These are phyloP conservation scores for Melipona beecheii DNA, from an alignment of 2,888 invertebrate species.

Conservation along the genomic window DNA sequence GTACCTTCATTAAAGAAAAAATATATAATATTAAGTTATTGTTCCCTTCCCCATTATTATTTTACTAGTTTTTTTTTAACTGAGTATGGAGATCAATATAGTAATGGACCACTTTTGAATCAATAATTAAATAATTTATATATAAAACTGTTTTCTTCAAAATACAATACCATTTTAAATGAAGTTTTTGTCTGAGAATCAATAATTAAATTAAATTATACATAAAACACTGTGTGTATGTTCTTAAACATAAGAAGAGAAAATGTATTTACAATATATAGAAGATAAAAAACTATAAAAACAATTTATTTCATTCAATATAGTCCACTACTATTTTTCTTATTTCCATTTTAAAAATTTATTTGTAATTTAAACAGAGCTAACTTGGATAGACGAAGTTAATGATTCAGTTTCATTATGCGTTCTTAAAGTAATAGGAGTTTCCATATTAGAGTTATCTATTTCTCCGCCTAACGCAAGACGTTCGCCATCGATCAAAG, in stretches of 20 bases:
- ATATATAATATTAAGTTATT: slow-evolving; percentile 56
- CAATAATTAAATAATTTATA: too few species aligned
- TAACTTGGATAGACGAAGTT: slow-evolving; percentile 87
- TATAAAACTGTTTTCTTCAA: not conserved
- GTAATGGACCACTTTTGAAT: slow-evolving; percentile 56
- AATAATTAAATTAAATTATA: slow-evolving; percentile 18
- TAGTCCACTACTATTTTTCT: slow-evolving; percentile 56
- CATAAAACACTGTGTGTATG: slow-evolving; percentile 4
- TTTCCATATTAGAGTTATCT: slow-evolving; percentile 84
- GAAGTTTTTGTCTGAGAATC: not conserved
- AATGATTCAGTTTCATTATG: slow-evolving; percentile 85
- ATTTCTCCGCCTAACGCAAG: slow-evolving; percentile 68
- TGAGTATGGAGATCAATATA: slow-evolving; percentile 62
- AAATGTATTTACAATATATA: slow-evolving; percentile 32
- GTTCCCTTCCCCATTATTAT: slow-evolving; percentile 66
- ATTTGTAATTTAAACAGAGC: slow-evolving; percentile 85
- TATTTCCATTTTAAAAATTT: slow-evolving; percentile 31
- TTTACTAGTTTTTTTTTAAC: slow-evolving; percentile 25
- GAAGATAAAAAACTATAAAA: slow-evolving; percentile 16
- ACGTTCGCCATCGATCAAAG: slow-evolving; percentile 82
- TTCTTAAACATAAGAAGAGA: slow-evolving; percentile 34
- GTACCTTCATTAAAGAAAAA: slow-evolving; percentile 4
- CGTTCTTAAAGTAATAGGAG: slow-evolving; percentile 85
- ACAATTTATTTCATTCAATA: slow-evolving; percentile 31
- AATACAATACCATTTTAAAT: slow-evolving; percentile 25